Conservation (phyloP, 2,888 invertebrate genomes). For the Keiferia lycopersicella region DNA sequence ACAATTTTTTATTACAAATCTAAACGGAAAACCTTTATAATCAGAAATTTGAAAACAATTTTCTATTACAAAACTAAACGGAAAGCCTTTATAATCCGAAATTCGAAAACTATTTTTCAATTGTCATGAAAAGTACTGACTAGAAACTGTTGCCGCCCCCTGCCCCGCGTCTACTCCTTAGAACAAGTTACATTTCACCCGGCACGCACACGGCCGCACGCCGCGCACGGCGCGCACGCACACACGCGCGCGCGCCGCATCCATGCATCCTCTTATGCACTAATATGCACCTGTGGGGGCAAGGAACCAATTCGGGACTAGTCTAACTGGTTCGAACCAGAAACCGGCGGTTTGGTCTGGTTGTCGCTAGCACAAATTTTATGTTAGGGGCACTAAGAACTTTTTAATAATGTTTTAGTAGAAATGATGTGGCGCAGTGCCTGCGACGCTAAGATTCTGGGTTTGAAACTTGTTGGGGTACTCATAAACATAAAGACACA, state of each 20-base stretch:
- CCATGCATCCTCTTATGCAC: slow-evolving; percentile 42
- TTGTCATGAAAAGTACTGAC: neutral
- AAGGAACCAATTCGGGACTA: slow-evolving; percentile 60
- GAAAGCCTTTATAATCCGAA: neutral
- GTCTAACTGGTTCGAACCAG: slow-evolving; percentile 42
- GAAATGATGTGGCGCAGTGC: too few relatives aligned
- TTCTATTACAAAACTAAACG: too few relatives aligned
- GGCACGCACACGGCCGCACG: slow-evolving; percentile 54
- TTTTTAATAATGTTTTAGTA: neutral
- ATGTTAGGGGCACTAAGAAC: slow-evolving; percentile 1
- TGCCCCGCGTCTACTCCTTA: slow-evolving; percentile 71
- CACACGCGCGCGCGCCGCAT: slow-evolving; percentile 41
- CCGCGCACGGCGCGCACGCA: slow-evolving; percentile 33
- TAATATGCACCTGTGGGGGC: slow-evolving; percentile 58
- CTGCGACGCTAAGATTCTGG: too few relatives aligned
- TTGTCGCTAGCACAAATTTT: slow-evolving; percentile 27
- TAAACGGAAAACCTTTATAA: too few relatives aligned
- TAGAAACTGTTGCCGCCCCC: slow-evolving; percentile 48
- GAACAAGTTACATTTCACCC: slow-evolving; percentile 77
- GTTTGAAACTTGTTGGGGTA: too few relatives aligned
- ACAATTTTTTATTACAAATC: too few relatives aligned
- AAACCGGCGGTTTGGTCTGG: slow-evolving; percentile 31
- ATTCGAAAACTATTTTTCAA: neutral
- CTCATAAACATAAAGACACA: too few relatives aligned
- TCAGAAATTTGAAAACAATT: too few relatives aligned